Base-by-base conservation (phyloP, 2,888 invertebrate species). In the Cheilosia vernalis region DNA sequence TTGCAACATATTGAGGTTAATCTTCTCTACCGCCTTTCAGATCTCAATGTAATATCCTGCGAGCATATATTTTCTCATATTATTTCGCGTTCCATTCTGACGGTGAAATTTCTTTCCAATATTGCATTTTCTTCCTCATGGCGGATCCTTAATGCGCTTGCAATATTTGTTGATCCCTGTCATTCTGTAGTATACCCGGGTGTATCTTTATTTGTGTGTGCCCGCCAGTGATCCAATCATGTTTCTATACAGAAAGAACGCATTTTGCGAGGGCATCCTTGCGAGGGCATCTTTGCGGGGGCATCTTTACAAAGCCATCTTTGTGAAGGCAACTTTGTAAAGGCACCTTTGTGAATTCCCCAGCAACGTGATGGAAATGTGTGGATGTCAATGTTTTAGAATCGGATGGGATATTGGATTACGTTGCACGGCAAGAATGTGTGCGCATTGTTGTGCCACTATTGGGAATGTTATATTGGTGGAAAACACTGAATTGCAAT, bases 151-250 rank as follows among this genome's bases (percentile, higher is more conserved):
- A 78, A 78, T 83, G 61, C 73, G 67, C 56, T 73, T 78, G 56
- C 67, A 47, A 19, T 47, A 73, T 83, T 83, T 78, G 83, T 83
- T 78, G 83, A 83, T 83, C 83, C 77, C 63, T 83, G 72, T 73
- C 83, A 70, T 81, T 64, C 74, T 53, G 5, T 15, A 24, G 24
- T 13, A 13, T 15, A 27, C 15, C 21, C 10, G 33, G 40, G 55
- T 60, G 19, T 7, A 69, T 53, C n/a, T 66, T 61, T 79, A 58
- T 72, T 63, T 72, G 53, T 73, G 42, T 47, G 47, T 58, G 44
- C 30, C 72, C 37, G 37, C 37, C 37, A 37, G 37, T 37, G 64
- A 79, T 79, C 70, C 78, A 70, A 80, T 80, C 60, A 80, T 64
- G 44, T 73, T 53, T 60, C 66, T 24, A 19, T 72, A 27, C 17